Evolutionary conservation across 1,140 invertebrate species (phyloP).

Genomic region (Zaprionus africanus): DNA sequence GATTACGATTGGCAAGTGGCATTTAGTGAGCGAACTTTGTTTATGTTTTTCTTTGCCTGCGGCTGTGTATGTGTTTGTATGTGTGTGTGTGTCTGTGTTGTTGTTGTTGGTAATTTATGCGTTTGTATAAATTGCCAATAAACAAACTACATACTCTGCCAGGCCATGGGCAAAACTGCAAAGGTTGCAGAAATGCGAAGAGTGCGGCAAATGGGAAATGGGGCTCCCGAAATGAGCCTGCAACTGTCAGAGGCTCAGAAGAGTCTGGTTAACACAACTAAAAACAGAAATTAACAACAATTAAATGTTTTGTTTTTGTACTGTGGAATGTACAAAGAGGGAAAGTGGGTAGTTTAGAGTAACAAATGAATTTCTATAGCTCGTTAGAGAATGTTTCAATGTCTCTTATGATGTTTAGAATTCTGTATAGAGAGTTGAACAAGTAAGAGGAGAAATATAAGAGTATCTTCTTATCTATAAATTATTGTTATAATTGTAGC

Average conservation of each 20-base stretch:
- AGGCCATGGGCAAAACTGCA: conserved; percentile 49
- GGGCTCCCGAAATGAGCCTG: conserved; percentile 4
- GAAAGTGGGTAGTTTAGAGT: neutral
- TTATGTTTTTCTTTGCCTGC: conserved; percentile 59
- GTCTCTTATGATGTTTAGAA: too few relatives aligned
- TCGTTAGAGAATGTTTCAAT: neutral
- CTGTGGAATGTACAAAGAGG: neutral
- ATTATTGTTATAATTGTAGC: neutral
- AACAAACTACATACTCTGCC: conserved; percentile 53
- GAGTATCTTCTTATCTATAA: neutral
- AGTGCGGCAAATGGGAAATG: neutral
- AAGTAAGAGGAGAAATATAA: neutral
- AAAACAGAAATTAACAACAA: conserved; percentile 76
- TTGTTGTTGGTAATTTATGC: conserved; percentile 68
- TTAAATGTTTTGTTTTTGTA: conserved; percentile 39
- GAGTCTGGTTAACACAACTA: conserved; percentile 74
- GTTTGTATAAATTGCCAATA: conserved; percentile 77
- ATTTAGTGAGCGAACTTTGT: conserved; percentile 76
- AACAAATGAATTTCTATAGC: neutral
- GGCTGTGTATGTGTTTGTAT: conserved; percentile 16
- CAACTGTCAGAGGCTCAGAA: conserved; percentile 34
- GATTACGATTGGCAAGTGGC: conserved; percentile 82
- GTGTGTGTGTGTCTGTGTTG: conserved; percentile 20
- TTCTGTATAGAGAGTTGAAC: neutral
- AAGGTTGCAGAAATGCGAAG: conserved; percentile 55